Percentiles rank a stretch among this genome's conserved stretches.
Evolutionary conservation across 2,797 vertebrate species (phyloP).

Genomic region (Perodicticus potto): DNA sequence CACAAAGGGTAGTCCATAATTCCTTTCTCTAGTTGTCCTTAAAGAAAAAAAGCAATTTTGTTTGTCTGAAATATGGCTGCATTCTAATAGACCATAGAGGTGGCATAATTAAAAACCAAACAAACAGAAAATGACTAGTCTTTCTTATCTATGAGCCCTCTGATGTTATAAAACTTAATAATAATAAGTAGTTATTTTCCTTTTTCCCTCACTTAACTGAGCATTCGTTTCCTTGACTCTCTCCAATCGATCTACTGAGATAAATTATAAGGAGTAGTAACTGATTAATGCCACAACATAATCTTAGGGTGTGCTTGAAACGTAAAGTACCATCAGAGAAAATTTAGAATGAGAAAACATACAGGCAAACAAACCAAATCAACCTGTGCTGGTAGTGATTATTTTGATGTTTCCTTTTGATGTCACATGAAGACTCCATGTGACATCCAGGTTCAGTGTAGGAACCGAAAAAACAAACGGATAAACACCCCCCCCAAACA

Average conservation of each 20-base stretch:
- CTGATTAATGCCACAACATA: background rate
- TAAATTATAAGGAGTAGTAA: background rate
- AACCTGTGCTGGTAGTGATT: background rate
- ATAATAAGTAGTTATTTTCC: background rate
- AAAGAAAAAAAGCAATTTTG: background rate
- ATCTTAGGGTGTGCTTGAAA: background rate
- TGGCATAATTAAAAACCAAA: background rate
- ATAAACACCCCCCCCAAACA: no score
- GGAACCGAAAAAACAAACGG: background rate
- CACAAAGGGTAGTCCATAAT: background rate
- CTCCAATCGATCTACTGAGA: background rate
- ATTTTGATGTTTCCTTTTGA: background rate
- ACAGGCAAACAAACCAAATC: background rate
- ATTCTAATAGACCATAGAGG: background rate
- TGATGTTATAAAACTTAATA: conserved; percentile 11
- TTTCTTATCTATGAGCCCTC: background rate
- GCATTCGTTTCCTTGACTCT: background rate
- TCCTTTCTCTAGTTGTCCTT: background rate
- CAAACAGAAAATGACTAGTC: background rate
- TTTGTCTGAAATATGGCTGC: background rate
- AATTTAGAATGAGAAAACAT: conserved; percentile 18
- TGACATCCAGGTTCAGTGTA: background rate
- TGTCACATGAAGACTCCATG: background rate
- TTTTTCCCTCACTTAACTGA: background rate
- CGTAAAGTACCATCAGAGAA: background rate